A percentile compares a stretch with the other conserved stretches of the same genome.
Evolutionary conservation across 2,797 vertebrate genomes (phyloP).

Genomic region (Myotis daubentonii): DNA sequence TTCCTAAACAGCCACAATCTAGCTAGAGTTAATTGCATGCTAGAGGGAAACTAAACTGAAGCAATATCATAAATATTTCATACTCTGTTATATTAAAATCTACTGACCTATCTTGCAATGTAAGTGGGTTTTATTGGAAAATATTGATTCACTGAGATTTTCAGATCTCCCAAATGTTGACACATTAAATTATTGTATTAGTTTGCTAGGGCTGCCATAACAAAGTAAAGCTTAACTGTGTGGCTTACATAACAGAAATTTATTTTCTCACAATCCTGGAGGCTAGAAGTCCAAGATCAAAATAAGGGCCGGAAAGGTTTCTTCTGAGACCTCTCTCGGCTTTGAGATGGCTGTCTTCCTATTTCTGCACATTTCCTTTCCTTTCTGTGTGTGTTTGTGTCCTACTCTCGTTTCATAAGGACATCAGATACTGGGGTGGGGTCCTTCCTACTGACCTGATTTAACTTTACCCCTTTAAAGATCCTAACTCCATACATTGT

Average conservation of each 20-base stretch:
- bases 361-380: neutral
- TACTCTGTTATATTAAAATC: neutral
- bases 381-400: neutral
- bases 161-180: neutral
- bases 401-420: neutral
- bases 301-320: neutral
- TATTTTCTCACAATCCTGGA: neutral
- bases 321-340: neutral
- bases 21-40: neutral
- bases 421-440: neutral
- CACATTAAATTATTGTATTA: neutral
- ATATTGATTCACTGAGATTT: neutral
- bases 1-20: neutral
- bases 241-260: neutral
- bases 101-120: neutral
- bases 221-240: neutral
- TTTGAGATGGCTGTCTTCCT: neutral
- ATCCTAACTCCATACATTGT: neutral
- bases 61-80: neutral
- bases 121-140: neutral
- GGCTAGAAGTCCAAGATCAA: neutral
- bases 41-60: neutral
- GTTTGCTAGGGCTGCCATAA: neutral
- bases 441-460: neutral
- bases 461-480: neutral